Evolutionary conservation across 2,888 invertebrate species (phyloP), one percentile per base, ranked within the genome.

Genomic region (Petrophora chlorosata): DNA sequence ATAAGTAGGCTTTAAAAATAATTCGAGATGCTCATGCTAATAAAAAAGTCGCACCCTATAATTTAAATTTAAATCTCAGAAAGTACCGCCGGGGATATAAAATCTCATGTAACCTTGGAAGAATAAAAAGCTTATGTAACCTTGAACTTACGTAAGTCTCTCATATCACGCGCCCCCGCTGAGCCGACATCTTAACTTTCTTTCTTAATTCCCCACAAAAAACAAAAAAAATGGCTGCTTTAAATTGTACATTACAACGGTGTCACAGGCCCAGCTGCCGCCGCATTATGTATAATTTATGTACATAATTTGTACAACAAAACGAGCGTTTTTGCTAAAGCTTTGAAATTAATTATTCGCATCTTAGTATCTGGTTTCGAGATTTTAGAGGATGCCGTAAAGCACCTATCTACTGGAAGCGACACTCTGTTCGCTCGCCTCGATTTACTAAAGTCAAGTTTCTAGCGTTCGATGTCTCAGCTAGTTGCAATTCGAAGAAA

Each of bases 221-320:
- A 49, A 39, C 32, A 38, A 42, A 55, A 51, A 50, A 16, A 47
- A 54, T 34, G 26, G 28, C 16, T 43, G 28, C 43, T 62, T 63
- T 56, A 59, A 62, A 63, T 56, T 60, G 44, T 49, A 50, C 61
- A 55, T 57, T 66, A 50, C 45, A 53, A 42, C 40, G 39, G 38
- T 61, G 67, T 66, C 63, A 54, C 61, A 17, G 43, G 38, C 59
- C 54, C 70, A 65, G 67, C 67, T 63, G 64, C 51, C 57, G 29
- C 61, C 50, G 59, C 58, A 74, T 73, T 67, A 69, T 66, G 67
- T 67, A 61, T 64, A 75, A 75, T 71, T 75, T 73, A 75, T 75
- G 71, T 73, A 70, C 73, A 75, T 73, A 75, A 75, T 71, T 75
- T 70, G 67, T 63, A 57, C 40, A 63, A 60, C 64, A 65, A 55